A percentile compares a stretch with the other conserved stretches of the same genome.
These are phyloP conservation scores for Larimichthys polyactis DNA, from an alignment of 2,113 vertebrate genomes.

Conservation along the genomic window DNA sequence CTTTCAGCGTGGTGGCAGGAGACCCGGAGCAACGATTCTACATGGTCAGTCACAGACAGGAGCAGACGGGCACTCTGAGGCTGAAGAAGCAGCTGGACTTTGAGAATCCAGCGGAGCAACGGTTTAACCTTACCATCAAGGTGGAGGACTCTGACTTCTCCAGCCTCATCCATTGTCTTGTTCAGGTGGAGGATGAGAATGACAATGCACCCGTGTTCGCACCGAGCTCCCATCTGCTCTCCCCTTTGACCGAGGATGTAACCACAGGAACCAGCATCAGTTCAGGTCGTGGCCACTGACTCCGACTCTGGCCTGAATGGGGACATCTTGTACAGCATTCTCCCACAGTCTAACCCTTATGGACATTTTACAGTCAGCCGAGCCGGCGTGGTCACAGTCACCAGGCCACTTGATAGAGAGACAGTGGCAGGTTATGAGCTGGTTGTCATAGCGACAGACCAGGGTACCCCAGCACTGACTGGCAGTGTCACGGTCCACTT, in stretches of 20 bases:
- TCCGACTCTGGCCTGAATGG: conserved; percentile 87
- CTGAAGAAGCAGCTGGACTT: conserved; percentile 89
- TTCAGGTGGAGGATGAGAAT: conserved; percentile 90
- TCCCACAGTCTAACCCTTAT: conserved; percentile 83
- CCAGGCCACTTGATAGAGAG: conserved; percentile 85
- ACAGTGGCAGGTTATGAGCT: conserved; percentile 81
- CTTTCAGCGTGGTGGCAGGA: conserved; percentile 86
- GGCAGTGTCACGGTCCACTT: conserved; percentile 86
- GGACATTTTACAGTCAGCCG: conserved; percentile 84
- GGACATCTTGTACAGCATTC: conserved; percentile 86
- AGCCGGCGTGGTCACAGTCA: conserved; percentile 83
- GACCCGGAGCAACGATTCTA: conserved; percentile 89
- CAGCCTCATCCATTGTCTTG: conserved; percentile 85
- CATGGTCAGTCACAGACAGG: conserved; percentile 83
- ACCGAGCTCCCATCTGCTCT: conserved; percentile 78
- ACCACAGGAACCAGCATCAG: conserved; percentile 84
- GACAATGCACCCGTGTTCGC: conserved; percentile 89
- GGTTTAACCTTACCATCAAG: conserved; percentile 89
- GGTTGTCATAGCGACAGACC: conserved; percentile 87
- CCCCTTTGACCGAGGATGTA: conserved; percentile 85
- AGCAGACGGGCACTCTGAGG: conserved; percentile 83
- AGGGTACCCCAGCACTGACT: conserved; percentile 83
- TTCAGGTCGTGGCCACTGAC: conserved; percentile 86
- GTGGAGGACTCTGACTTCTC: conserved; percentile 90
- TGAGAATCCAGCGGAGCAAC: conserved; percentile 86